Conservation (phyloP, 2,888 invertebrate genomes). For the Crematogaster levior region DNA sequence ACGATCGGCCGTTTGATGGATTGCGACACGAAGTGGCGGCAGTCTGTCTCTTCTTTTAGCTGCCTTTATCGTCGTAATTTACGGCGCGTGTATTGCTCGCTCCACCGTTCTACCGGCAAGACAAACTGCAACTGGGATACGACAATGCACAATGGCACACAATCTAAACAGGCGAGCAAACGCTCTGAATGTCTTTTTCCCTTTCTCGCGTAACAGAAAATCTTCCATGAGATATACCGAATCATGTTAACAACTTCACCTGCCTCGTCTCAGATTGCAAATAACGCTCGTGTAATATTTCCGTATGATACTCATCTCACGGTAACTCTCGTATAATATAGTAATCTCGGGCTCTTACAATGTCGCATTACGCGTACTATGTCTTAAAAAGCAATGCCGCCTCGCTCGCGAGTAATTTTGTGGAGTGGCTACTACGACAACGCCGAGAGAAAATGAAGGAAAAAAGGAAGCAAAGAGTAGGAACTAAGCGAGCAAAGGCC, state of each 20-base stretch:
- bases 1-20: constrained; percentile 46
- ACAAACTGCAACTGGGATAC: constrained; percentile 29
- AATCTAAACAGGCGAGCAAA: constrained; percentile 11
- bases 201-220: constrained; percentile 25
- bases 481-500: constrained; percentile 11
- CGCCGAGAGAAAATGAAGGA: constrained; percentile 19
- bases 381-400: constrained; percentile 30
- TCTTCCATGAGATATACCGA: neutral
- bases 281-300: constrained; percentile 22
- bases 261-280: neutral
- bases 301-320: neutral
- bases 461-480: constrained; percentile 29
- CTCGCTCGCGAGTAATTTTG: constrained; percentile 41
- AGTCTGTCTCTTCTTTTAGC: constrained; percentile 55
- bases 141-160: constrained; percentile 37
- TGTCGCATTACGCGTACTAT: constrained; percentile 1
- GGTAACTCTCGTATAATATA: neutral
- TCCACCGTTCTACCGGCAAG: neutral
- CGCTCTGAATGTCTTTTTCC: constrained; percentile 15
- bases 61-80: constrained; percentile 52
- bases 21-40: constrained; percentile 50
- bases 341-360: neutral
- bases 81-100: constrained; percentile 27
- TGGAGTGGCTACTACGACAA: constrained; percentile 31
- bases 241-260: neutral